Conservation (phyloP, 2,888 invertebrate genomes). For the Hedya salicella region DNA sequence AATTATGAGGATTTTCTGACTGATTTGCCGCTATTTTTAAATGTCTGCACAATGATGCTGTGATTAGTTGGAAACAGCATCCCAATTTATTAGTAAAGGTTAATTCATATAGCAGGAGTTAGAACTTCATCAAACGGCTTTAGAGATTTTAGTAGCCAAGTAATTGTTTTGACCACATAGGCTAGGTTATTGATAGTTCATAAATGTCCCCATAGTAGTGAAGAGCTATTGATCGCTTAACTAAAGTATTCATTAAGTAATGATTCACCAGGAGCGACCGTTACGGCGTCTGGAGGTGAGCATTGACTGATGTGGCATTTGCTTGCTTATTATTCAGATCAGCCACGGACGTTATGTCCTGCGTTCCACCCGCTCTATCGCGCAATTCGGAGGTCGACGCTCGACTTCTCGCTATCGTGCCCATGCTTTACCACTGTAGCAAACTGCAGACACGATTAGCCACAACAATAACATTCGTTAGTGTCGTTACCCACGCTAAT, state of each 20-base stretch:
- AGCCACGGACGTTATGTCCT: conserved; percentile 60
- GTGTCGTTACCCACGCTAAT: conserved; percentile 18
- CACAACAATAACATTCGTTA: conserved; percentile 34
- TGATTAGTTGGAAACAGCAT: too few relatives aligned
- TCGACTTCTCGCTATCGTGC: conserved; percentile 56
- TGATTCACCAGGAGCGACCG: conserved; percentile 53
- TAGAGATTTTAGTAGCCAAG: too few relatives aligned
- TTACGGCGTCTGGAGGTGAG: conserved; percentile 44
- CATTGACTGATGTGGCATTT: conserved; percentile 52
- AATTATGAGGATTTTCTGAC: too few relatives aligned
- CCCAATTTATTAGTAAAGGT: too few relatives aligned
- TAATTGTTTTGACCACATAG: too few relatives aligned
- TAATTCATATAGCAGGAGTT: too few relatives aligned
- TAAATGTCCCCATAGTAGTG: too few relatives aligned
- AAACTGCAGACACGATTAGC: conserved; percentile 45
- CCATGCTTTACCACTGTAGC: conserved; percentile 50
- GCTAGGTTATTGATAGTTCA: too few relatives aligned
- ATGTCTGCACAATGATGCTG: too few relatives aligned
- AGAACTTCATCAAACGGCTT: too few relatives aligned
- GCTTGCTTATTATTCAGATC: conserved; percentile 68
- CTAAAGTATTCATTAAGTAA: conserved; percentile 41
- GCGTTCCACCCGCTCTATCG: conserved; percentile 53
- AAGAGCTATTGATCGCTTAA: conserved; percentile 30
- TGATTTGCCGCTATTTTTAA: too few relatives aligned
- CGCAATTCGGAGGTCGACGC: conserved; percentile 66